Conservation (phyloP, 2,797 vertebrate genomes). For the Schizopygopsis pylzovi region DNA sequence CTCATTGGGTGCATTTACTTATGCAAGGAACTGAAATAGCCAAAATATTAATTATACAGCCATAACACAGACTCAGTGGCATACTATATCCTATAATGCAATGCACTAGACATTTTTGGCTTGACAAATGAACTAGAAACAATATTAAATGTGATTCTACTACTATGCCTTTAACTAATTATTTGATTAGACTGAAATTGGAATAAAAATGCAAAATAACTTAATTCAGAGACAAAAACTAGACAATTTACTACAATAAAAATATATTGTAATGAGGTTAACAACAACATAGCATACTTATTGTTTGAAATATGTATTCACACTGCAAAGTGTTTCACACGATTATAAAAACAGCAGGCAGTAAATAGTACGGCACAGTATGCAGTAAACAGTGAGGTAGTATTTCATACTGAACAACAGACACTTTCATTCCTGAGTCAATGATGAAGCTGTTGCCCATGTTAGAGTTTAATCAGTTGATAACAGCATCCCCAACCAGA, state of each 20-base stretch:
- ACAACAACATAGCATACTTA: neutral
- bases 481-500: neutral
- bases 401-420: neutral
- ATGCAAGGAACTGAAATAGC: neutral
- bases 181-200: neutral
- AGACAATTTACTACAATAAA: neutral
- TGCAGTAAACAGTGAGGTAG: neutral
- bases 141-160: neutral
- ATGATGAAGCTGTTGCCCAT: slow-evolving; percentile 66
- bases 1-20: neutral
- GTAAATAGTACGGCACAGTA: neutral
- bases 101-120: neutral
- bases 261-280: neutral
- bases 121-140: neutral
- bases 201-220: neutral
- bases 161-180: neutral
- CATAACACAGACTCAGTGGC: neutral
- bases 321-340: neutral
- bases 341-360: slow-evolving; percentile 4
- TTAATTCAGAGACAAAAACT: neutral
- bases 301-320: neutral
- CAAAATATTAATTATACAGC: neutral
- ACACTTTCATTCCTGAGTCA: slow-evolving; percentile 28
- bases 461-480: slow-evolving; percentile 34
- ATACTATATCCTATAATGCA: neutral